Evolutionary conservation across 2,888 invertebrate species (phyloP), one percentile per base, ranked within the genome.

Genomic region (Brachyptera putata): DNA sequence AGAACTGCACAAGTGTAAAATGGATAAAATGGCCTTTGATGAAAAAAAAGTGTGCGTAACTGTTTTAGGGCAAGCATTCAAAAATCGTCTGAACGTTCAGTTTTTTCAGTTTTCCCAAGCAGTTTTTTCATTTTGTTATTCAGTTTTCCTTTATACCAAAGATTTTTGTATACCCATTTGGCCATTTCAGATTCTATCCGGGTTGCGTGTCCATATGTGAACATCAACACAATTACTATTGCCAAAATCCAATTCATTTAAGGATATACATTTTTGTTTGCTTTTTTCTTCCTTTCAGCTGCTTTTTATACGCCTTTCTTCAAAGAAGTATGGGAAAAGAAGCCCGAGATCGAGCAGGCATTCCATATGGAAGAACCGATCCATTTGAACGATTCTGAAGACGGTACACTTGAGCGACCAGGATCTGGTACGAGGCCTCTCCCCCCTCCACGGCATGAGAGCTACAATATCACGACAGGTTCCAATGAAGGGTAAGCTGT

Each of bases 281-380:
- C n/a, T 41, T 34, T 55, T 57, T 25, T 61, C 60, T 62, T 64
- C 61, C 63, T 76, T 77, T 0, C 76, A 93, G 92, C 93, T 70
- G 92, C 94, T 26, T 93, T 94, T 75, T 96, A 93, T 75, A 92
- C 91, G 49, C 94, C 95, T 49, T 96, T 96, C 80, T 91, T 96
- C 79, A 93, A 94, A 74, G 94, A 94, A 74, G 95, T 93, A 21
- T 95, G 94, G 95, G 94, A 95, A 74, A 90, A 92, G 69, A 94
- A 95, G 69, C 92, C 91, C 25, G 94, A 95, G 77, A 95, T 95
- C 58, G 95, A 96, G 73, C 90, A 91, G 71, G 89, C 94, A 16
- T 91, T 91, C 75, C 87, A 93, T 66, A 84, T 93, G 84, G 92
- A 92, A 72, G 90, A 90, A 70, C 83, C 79, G 1, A 73, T 74